Evolutionary conservation across 2,888 invertebrate genomes (phyloP).

Genomic region (Drosophila trichaetosa): DNA sequence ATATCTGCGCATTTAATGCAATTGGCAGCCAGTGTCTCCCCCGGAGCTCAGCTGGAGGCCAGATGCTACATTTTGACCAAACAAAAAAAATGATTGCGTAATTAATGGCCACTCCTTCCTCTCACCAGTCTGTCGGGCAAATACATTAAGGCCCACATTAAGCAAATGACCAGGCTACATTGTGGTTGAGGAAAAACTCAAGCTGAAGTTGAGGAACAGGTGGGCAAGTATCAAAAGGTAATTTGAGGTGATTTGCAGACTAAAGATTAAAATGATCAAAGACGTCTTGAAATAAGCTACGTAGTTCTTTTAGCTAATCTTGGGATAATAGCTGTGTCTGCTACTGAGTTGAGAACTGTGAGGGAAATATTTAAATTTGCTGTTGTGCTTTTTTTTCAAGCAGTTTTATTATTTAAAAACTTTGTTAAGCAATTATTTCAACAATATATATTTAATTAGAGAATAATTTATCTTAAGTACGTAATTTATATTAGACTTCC

Average conservation of each 20-base stretch:
- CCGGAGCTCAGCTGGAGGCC: conserved; percentile 16
- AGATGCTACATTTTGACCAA: conserved; percentile 24
- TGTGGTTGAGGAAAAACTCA: not conserved
- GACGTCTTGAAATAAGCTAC: conserved; percentile 10
- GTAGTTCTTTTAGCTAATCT: not conserved
- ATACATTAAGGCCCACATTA: conserved; percentile 44
- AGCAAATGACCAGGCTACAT: conserved; percentile 37
- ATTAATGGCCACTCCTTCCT: conserved; percentile 53
- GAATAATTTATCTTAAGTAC: not conserved
- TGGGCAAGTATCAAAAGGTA: conserved; percentile 1
- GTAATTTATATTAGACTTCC: not conserved
- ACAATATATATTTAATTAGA: not conserved
- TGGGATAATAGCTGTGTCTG: not conserved
- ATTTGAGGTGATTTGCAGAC: conserved; percentile 6
- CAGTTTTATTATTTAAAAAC: not conserved
- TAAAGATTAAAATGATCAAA: conserved; percentile 8
- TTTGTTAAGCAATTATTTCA: not conserved
- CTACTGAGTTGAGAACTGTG: not conserved
- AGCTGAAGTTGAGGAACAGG: conserved; percentile 1
- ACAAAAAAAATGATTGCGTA: conserved; percentile 48
- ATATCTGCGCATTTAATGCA: conserved; percentile 77
- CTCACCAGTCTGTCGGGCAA: conserved; percentile 13
- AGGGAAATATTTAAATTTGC: not conserved
- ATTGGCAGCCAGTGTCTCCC: conserved; percentile 44
- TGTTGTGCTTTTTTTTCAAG: not conserved